Evolutionary conservation across 2,113 vertebrate species (phyloP).

Genomic region (Edolisoma coerulescens): DNA sequence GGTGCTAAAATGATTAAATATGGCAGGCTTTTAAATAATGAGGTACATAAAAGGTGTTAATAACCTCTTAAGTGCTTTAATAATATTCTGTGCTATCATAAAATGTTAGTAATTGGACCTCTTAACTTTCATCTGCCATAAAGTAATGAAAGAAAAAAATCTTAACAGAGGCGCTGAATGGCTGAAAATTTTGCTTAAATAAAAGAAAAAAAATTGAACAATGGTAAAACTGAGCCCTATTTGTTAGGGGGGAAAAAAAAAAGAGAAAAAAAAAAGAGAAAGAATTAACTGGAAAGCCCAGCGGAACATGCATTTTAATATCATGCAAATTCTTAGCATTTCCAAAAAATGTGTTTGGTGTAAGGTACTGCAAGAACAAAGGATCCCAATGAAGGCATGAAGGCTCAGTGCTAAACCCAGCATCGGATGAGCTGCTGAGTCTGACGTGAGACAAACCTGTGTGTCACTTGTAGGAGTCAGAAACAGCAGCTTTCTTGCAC

Average conservation of each 20-base stretch:
- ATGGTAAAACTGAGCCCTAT: slow-evolving; percentile 18
- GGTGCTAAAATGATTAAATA: slow-evolving; percentile 73
- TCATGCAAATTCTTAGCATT: slow-evolving; percentile 37
- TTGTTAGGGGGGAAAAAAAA: not conserved
- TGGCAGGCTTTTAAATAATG: slow-evolving; percentile 73
- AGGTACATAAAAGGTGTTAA: slow-evolving; percentile 79
- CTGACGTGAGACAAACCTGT: not conserved
- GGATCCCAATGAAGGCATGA: not conserved
- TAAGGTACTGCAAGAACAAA: slow-evolving; percentile 17
- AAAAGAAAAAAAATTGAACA: slow-evolving; percentile 30
- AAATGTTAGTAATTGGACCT: slow-evolving; percentile 70
- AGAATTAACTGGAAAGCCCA: slow-evolving; percentile 39
- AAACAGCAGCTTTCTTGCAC: not conserved
- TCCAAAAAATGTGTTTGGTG: slow-evolving; percentile 5
- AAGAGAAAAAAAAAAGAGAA: not conserved
- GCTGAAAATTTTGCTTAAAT: slow-evolving; percentile 56
- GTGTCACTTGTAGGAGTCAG: not conserved
- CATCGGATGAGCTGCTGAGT: not conserved
- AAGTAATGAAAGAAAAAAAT: slow-evolving; percentile 65
- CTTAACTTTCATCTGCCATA: slow-evolving; percentile 68
- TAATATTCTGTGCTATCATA: slow-evolving; percentile 73
- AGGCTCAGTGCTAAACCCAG: not conserved
- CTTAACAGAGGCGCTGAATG: slow-evolving; percentile 1
- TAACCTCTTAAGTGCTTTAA: slow-evolving; percentile 74
- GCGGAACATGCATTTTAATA: slow-evolving; percentile 29